Evolutionary conservation across 1,140 invertebrate species (phyloP).

Genomic region (Drosophila sproati): DNA sequence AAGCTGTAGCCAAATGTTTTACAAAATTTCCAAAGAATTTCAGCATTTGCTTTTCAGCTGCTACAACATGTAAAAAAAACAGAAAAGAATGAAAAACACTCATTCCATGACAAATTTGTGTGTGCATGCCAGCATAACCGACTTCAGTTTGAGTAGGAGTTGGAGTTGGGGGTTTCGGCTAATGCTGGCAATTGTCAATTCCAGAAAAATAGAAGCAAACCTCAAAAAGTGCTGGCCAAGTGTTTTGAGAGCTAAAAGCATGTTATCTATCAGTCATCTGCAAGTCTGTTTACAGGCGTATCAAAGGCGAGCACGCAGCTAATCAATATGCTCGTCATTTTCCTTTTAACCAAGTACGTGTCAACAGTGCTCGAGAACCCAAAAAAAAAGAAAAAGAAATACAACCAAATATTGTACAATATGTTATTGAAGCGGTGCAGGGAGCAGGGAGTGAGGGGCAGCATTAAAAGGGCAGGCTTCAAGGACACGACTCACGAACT

Average conservation of each 20-base stretch:
- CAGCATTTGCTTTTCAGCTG: background rate
- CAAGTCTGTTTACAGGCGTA: conserved; percentile 66
- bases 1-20: background rate
- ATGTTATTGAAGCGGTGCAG: background rate
- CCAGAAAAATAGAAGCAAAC: background rate
- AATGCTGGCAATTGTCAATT: conserved; percentile 33
- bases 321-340: conserved; percentile 83
- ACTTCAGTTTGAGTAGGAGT: background rate
- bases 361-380: conserved; percentile 55
- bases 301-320: conserved; percentile 68
- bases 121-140: conserved; percentile 43
- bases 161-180: background rate
- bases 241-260: conserved; percentile 71
- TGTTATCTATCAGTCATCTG: conserved; percentile 71
- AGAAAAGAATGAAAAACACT: background rate
- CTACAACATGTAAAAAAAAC: background rate
- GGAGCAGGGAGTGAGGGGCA: background rate
- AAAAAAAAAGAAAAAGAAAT: background rate
- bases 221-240: conserved; percentile 38
- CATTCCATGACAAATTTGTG: conserved; percentile 40
- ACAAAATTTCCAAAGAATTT: conserved; percentile 1
- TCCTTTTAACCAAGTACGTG: conserved; percentile 82
- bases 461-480: conserved; percentile 33
- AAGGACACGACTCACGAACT: conserved; percentile 22
- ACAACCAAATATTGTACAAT: conserved; percentile 33